These are phyloP conservation scores for Cerceris rybyensis DNA, from an alignment of 2,888 invertebrate species.

Conservation along the genomic window DNA sequence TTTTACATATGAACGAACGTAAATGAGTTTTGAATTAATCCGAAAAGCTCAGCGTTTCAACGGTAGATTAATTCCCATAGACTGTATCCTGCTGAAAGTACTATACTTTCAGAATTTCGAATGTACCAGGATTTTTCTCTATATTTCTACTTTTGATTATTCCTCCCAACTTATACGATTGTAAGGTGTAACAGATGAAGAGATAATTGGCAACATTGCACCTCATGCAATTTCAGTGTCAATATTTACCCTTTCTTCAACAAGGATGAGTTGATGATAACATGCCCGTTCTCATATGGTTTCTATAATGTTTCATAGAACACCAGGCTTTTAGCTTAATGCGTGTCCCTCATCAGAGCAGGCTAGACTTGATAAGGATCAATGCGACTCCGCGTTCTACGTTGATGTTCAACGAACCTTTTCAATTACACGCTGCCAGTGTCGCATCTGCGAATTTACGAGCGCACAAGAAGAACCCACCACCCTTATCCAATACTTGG, in stretches of 20 bases:
- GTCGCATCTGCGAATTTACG: constrained; percentile 3
- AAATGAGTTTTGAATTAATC: too few species aligned
- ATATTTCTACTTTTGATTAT: too few species aligned
- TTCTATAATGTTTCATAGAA: constrained; percentile 7
- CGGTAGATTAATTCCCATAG: too few species aligned
- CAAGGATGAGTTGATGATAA: neutral
- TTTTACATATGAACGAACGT: too few species aligned
- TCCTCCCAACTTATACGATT: too few species aligned
- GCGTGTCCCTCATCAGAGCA: constrained; percentile 11
- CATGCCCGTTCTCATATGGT: neutral
- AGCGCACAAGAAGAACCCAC: neutral
- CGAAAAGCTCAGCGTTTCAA: too few species aligned
- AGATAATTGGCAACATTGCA: too few species aligned
- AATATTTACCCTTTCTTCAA: neutral
- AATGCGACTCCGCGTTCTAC: constrained; percentile 18
- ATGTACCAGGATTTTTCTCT: too few species aligned
- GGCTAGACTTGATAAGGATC: constrained; percentile 31
- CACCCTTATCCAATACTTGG: neutral
- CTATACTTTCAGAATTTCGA: too few species aligned
- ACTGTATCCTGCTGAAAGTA: too few species aligned
- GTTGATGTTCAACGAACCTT: constrained; percentile 26
- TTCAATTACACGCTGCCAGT: constrained; percentile 5
- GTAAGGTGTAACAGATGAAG: too few species aligned
- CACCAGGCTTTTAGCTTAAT: constrained; percentile 23
- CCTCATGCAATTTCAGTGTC: neutral